These are phyloP conservation scores for Campylomormyrus numenius DNA, from an alignment of 2,113 vertebrate species.

Conservation along the genomic window DNA sequence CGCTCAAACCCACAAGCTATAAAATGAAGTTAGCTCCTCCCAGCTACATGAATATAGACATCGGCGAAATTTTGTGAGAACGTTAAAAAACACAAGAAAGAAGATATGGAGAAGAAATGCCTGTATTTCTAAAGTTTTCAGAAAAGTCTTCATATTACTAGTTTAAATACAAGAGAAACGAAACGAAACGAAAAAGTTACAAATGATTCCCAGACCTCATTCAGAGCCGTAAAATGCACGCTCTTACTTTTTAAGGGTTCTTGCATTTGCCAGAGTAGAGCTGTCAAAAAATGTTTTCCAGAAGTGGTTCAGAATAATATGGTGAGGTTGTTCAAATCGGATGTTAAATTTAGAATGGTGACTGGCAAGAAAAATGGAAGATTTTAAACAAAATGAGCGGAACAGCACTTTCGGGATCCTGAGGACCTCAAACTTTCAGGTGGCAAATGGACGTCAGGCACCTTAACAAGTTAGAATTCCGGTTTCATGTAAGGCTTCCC, in stretches of 20 bases:
- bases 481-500: background rate
- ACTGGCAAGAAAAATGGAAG: background rate
- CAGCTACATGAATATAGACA: background rate
- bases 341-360: background rate
- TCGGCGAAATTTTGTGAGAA: background rate
- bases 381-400: background rate
- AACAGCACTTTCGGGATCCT: background rate
- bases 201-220: background rate
- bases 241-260: background rate
- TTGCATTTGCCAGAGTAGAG: background rate
- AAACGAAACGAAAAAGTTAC: background rate
- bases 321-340: background rate
- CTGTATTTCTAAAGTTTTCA: background rate
- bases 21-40: background rate
- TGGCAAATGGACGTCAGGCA: background rate
- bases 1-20: background rate
- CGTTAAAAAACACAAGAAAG: background rate
- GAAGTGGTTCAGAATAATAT: background rate
- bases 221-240: background rate
- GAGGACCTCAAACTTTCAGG: background rate
- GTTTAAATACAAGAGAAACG: background rate
- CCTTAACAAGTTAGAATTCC: background rate
- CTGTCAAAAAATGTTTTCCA: background rate
- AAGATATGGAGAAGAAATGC: background rate
- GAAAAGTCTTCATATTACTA: background rate